Evolutionary conservation across 2,113 vertebrate genomes (phyloP).

Genomic region (Cyanoderma ruficeps): DNA sequence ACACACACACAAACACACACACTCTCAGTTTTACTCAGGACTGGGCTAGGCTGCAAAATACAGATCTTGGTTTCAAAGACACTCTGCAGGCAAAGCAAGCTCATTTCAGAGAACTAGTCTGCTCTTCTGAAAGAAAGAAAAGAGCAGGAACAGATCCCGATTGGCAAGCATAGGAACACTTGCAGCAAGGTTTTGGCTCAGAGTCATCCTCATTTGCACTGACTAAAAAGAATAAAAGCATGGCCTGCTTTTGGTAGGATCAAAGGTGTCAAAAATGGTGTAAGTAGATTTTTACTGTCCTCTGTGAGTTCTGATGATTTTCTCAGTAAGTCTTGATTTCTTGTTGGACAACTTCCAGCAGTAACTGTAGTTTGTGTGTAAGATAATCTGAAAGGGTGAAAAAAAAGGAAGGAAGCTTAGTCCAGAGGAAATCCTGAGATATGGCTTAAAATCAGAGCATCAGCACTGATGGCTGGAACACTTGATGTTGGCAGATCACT

Average conservation of each 20-base stretch:
- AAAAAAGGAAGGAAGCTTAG: not conserved
- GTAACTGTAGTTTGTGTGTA: slow-evolving; percentile 70
- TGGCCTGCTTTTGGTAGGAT: not conserved
- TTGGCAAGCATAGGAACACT: not conserved
- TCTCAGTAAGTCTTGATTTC: slow-evolving; percentile 74
- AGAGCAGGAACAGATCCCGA: not conserved
- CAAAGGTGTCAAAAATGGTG: not conserved
- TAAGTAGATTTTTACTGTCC: not conserved
- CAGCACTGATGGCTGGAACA: not conserved
- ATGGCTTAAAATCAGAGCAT: not conserved
- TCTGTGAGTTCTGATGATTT: not conserved
- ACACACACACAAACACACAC: not conserved
- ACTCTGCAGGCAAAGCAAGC: not conserved
- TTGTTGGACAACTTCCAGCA: slow-evolving; percentile 74
- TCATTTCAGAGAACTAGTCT: not conserved
- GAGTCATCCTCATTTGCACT: not conserved
- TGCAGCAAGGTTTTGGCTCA: not conserved
- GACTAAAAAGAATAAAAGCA: slow-evolving; percentile 9
- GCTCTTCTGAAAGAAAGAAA: not conserved
- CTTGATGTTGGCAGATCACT: not conserved
- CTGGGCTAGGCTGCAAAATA: not conserved
- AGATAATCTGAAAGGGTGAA: slow-evolving; percentile 56
- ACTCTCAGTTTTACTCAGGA: not conserved
- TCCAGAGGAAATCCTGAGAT: not conserved
- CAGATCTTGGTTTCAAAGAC: not conserved